phyloP scores from a whole-genome alignment of 2,113 vertebrate genomes.

The Halichoeres trimaculatus region DNA sequence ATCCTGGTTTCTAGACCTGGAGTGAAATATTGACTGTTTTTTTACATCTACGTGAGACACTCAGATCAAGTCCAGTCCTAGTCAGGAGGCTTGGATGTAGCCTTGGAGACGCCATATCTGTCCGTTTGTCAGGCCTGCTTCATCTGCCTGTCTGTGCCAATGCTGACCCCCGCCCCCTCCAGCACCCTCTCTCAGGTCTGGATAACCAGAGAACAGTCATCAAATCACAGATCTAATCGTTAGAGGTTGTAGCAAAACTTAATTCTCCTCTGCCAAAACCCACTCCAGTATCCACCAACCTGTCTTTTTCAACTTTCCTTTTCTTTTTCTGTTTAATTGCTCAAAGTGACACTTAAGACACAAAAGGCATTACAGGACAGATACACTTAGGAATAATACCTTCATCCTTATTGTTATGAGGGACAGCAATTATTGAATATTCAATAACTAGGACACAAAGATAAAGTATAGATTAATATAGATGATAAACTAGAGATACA shows the following conservation, averaged over 20 bases:
- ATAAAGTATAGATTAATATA: slow-evolving; percentile 67
- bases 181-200: slow-evolving; percentile 72
- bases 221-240: slow-evolving; percentile 42
- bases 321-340: slow-evolving; percentile 17
- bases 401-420: slow-evolving; percentile 53
- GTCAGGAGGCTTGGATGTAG: slow-evolving; percentile 36
- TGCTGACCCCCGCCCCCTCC: slow-evolving; percentile 38
- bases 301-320: slow-evolving; percentile 14
- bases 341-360: slow-evolving; percentile 25
- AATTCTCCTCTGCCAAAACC: slow-evolving; percentile 56
- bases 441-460: slow-evolving; percentile 62
- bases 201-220: slow-evolving; percentile 70
- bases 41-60: slow-evolving; percentile 21
- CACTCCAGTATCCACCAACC: slow-evolving; percentile 43
- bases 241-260: slow-evolving; percentile 62
- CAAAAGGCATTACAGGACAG: slow-evolving; percentile 34
- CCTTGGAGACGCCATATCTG: slow-evolving; percentile 49
- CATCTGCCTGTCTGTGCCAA: slow-evolving; percentile 62
- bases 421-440: slow-evolving; percentile 59
- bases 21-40: slow-evolving; percentile 4
- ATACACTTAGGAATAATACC: slow-evolving; percentile 41
- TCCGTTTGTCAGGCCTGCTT: slow-evolving; percentile 24
- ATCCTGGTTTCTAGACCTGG: slow-evolving; percentile 42
- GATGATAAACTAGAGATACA: slow-evolving; percentile 57
- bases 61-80: slow-evolving; percentile 15